These are phyloP conservation scores for Diogma glabrata DNA, from an alignment of 2,888 invertebrate species.

Conservation along the genomic window DNA sequence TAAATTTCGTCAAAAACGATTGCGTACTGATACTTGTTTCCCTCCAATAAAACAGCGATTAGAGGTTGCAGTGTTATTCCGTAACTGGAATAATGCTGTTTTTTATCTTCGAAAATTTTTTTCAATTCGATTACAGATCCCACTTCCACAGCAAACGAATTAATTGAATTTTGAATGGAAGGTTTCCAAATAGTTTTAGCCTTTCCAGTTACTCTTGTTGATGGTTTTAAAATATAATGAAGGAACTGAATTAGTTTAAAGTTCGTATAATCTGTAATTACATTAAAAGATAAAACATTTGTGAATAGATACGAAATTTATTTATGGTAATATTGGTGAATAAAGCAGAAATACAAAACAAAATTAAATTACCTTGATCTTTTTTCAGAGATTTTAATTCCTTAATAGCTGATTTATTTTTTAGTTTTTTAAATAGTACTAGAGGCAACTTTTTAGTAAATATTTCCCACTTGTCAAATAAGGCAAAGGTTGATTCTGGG, in stretches of 20 bases:
- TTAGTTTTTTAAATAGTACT: not conserved
- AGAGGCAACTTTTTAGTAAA: not conserved
- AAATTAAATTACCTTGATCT: conserved; percentile 1
- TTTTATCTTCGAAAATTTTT: not conserved
- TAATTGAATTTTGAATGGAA: not conserved
- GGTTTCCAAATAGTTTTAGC: not conserved
- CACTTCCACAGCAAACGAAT: not conserved
- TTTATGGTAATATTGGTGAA: too few relatives aligned
- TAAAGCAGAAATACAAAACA: too few relatives aligned
- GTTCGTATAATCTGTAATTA: not conserved
- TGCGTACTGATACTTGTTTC: not conserved
- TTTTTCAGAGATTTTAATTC: not conserved
- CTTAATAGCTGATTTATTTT: too few relatives aligned
- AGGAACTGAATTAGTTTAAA: not conserved
- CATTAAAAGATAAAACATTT: not conserved
- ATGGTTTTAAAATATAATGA: not conserved
- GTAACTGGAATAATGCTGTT: not conserved
- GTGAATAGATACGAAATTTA: not conserved
- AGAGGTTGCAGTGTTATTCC: not conserved
- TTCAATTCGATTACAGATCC: not conserved
- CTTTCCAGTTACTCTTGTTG: not conserved
- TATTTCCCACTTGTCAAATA: not conserved
- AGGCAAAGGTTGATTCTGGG: too few relatives aligned
- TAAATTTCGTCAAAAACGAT: not conserved
- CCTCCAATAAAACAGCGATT: not conserved